A percentile compares a stretch with the other conserved stretches of the same genome.
phyloP scores from a whole-genome alignment of 2,113 vertebrate species.

The Sylvilagus bachmani region DNA sequence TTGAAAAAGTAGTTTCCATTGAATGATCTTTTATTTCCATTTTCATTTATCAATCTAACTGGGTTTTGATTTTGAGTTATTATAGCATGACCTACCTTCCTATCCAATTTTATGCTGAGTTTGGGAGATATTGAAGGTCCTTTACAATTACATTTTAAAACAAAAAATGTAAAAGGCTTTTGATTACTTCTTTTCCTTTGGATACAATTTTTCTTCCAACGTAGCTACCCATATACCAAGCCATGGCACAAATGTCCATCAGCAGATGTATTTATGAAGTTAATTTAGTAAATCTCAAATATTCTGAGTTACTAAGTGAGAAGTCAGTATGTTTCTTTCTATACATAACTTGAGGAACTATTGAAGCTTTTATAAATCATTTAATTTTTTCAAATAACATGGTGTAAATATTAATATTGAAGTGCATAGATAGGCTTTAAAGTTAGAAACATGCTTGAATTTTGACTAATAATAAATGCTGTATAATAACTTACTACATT shows the following conservation, averaged over 20 bases:
- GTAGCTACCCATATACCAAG: background rate
- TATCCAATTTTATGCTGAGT: background rate
- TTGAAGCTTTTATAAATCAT: background rate
- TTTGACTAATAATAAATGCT: conserved; percentile 25
- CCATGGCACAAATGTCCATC: background rate
- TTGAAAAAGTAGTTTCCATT: conserved; percentile 49
- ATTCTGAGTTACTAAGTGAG: background rate
- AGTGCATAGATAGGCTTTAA: background rate
- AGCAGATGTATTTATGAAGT: background rate
- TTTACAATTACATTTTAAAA: conserved; percentile 11
- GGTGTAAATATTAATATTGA: background rate
- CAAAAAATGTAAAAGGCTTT: background rate
- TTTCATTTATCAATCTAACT: conserved; percentile 56
- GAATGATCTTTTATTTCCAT: conserved; percentile 37
- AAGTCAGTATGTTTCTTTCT: conserved; percentile 11
- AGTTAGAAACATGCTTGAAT: background rate
- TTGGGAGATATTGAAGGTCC: background rate
- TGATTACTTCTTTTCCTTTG: background rate
- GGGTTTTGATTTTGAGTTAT: conserved; percentile 63
- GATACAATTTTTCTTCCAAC: background rate
- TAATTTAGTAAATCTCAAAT: background rate
- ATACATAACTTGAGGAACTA: background rate
- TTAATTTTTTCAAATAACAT: conserved; percentile 9
- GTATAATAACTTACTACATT: background rate
- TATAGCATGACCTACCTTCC: conserved; percentile 2